Base-by-base conservation (phyloP, 2,797 vertebrate genomes). In the Aeoliscus strigatus region DNA sequence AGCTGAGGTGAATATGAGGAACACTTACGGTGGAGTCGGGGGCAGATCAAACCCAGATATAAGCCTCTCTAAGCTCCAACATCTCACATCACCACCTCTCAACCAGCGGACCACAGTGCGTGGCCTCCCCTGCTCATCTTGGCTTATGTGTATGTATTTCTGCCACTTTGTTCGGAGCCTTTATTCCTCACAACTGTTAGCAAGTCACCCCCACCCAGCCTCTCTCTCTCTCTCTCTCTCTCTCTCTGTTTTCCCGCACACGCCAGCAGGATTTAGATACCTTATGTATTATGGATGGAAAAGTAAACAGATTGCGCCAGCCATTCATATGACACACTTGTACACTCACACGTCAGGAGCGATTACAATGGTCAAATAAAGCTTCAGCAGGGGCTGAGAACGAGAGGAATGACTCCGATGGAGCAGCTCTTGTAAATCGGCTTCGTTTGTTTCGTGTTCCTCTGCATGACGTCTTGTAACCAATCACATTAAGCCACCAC, bases 231-330 rank as follows among this genome's bases (percentile, higher is more conserved):
- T 28, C 12, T 57, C 5, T 32, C 32, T 34, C 15, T 36, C 35
- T 53, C 35, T 42, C 49, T 36, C 37, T 38, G 47, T 30, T 21
- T 73, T 80, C 73, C 60, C 76, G 73, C 81, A 79, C 61, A 74
- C 71, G 62, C 60, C 70, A 75, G 75, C 70, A 80, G 74, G 82
- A 83, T 82, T 84, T 79, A 73, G 70, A 79, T 67, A 66, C 61
- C 65, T 68, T 70, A 84, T 86, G 80, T 82, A 81, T 86, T 85
- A 86, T 85, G 75, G 74, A 86, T 83, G 73, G 79, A 61, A 39
- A 79, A 73, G 76, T 80, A 84, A 86, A 84, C 76, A 82, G 59
- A 77, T 79, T 41, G 60, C 31, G 6, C 50, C 60, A 73, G 66
- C 78, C 79, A 77, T 83, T 82, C 79, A 81, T 81, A 72, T 69